Conservation (phyloP, 2,888 invertebrate genomes). For the Rambutsinella grinnellia region DNA sequence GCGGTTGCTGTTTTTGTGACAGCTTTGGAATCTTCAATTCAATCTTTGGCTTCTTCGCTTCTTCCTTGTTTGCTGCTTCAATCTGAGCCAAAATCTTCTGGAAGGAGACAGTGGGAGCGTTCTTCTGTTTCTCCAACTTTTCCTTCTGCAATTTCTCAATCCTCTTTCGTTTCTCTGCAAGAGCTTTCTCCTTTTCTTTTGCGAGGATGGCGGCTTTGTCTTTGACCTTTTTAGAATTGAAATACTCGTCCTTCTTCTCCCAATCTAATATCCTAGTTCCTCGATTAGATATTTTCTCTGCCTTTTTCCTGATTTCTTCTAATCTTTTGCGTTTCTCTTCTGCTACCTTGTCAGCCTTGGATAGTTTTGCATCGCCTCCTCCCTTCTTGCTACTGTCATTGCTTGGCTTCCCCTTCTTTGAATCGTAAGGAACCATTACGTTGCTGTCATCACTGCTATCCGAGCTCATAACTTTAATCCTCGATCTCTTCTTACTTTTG, state of each 20-base stretch:
- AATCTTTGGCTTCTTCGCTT: conserved; percentile 30
- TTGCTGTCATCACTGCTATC: conserved; percentile 21
- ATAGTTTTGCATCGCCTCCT: conserved; percentile 6
- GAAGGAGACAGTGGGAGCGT: conserved; percentile 41
- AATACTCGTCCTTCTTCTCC: conserved; percentile 42
- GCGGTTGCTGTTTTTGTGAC: conserved; percentile 4
- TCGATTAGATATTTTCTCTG: conserved; percentile 3
- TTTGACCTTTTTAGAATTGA: conserved; percentile 19
- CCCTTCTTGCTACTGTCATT: no score
- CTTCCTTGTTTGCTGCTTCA: conserved; percentile 42
- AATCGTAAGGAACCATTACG: background rate
- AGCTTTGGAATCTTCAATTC: conserved; percentile 51
- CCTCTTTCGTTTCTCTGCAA: conserved; percentile 22
- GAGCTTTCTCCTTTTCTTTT: conserved; percentile 16
- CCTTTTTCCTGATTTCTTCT: conserved; percentile 37
- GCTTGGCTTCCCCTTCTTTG: background rate
- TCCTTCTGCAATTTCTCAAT: conserved; percentile 7
- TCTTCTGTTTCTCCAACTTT: conserved; percentile 17
- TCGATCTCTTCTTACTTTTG: conserved; percentile 6
- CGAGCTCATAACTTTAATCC: conserved; percentile 21
- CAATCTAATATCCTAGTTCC: conserved; percentile 25
- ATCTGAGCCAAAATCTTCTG: conserved; percentile 45
- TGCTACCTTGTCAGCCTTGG: conserved; percentile 25
- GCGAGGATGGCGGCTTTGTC: conserved; percentile 5
- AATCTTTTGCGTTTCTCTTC: conserved; percentile 23